Conservation (phyloP, 2,888 invertebrate species). For the Dynastes maya region DNA sequence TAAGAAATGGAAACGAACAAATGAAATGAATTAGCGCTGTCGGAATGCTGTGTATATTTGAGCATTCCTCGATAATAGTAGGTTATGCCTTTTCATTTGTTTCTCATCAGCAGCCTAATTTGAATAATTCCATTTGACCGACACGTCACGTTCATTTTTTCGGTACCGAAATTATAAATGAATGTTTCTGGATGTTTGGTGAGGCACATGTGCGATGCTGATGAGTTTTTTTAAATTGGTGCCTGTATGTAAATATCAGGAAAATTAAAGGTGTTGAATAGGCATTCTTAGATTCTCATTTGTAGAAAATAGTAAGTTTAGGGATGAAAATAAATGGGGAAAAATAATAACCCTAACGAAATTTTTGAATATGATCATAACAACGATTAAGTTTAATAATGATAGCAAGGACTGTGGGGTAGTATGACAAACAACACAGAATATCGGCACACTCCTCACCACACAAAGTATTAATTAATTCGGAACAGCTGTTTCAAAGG, state of each 20-base stretch:
- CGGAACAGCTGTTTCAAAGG: too few relatives aligned
- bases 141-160: constrained; percentile 49
- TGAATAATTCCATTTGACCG: constrained; percentile 62
- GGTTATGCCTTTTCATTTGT: constrained; percentile 65
- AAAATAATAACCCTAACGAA: too few relatives aligned
- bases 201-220: constrained; percentile 1
- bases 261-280: constrained; percentile 7
- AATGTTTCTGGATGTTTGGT: constrained; percentile 19
- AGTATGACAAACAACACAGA: too few relatives aligned
- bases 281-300: too few relatives aligned
- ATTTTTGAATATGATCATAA: too few relatives aligned
- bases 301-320: not conserved
- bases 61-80: constrained; percentile 65
- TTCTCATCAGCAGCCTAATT: constrained; percentile 65
- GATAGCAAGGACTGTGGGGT: too few relatives aligned
- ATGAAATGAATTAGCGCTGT: constrained; percentile 55
- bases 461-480: too few relatives aligned
- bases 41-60: constrained; percentile 63
- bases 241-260: constrained; percentile 17
- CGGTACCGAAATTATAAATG: constrained; percentile 42
- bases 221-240: constrained; percentile 18
- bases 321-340: not conserved
- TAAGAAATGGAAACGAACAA: constrained; percentile 49
- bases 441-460: too few relatives aligned
- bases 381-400: too few relatives aligned